These are phyloP conservation scores for Liodrosophila aerea DNA, from an alignment of 2,888 invertebrate species.

Conservation along the genomic window DNA sequence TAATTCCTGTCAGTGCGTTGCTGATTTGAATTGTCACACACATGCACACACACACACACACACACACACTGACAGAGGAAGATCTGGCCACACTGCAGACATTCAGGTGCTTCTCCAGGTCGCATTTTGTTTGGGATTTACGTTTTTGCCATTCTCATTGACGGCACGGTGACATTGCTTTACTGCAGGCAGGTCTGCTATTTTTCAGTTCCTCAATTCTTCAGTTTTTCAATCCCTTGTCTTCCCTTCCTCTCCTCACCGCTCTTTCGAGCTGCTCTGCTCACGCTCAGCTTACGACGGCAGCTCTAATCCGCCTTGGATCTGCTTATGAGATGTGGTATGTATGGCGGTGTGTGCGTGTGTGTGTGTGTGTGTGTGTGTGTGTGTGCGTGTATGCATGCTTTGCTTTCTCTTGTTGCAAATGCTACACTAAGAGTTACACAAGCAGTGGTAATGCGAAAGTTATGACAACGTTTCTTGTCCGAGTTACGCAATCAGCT, in stretches of 20 bases:
- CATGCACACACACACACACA: conserved; percentile 19
- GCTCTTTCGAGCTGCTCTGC: not conserved
- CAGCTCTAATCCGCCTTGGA: conserved; percentile 51
- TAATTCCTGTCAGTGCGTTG: conserved; percentile 77
- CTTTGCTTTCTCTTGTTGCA: conserved; percentile 1
- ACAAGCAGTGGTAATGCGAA: conserved; percentile 41
- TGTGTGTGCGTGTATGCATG: conserved; percentile 1
- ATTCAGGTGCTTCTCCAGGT: conserved; percentile 16
- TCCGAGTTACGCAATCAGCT: conserved; percentile 16
- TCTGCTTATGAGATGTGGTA: conserved; percentile 36
- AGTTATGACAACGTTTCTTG: too few relatives aligned
- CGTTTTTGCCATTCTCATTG: conserved; percentile 4
- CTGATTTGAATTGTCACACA: conserved; percentile 75
- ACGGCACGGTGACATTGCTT: too few relatives aligned
- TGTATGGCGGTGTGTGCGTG: too few relatives aligned
- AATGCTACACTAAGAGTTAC: conserved; percentile 41
- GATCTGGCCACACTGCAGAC: conserved; percentile 35
- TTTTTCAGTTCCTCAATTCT: too few relatives aligned
- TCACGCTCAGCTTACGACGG: conserved; percentile 34
- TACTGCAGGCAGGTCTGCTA: too few relatives aligned
- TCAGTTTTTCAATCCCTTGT: not conserved
- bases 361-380: too few relatives aligned
- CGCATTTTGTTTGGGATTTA: conserved; percentile 55
- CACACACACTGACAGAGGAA: not conserved
- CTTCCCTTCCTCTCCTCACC: not conserved